These are phyloP conservation scores for Heliconius eleuchia DNA, from an alignment of 1,140 invertebrate genomes.

Conservation along the genomic window DNA sequence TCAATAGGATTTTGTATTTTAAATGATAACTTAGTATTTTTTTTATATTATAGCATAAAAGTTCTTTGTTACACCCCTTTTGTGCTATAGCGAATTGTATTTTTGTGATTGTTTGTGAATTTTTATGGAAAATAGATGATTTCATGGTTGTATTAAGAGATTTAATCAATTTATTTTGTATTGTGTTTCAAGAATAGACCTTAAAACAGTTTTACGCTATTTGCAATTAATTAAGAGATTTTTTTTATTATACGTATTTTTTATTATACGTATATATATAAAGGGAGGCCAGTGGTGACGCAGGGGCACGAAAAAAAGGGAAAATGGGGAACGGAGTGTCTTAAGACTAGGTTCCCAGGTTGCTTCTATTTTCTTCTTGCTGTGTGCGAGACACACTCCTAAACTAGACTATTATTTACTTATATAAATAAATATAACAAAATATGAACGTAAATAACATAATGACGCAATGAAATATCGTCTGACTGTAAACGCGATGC, in stretches of 20 bases:
- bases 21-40: background rate
- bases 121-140: slow-evolving; percentile 15
- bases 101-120: slow-evolving; percentile 31
- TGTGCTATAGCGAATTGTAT: slow-evolving; percentile 45
- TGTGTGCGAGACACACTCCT: too few species aligned
- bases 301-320: background rate
- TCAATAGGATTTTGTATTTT: background rate
- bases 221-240: background rate
- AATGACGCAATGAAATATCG: too few species aligned
- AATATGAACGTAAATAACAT: too few species aligned
- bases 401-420: too few species aligned
- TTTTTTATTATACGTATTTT: background rate
- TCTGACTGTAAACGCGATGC: too few species aligned
- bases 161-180: slow-evolving; percentile 1
- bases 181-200: background rate
- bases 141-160: slow-evolving; percentile 26
- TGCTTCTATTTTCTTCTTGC: too few species aligned
- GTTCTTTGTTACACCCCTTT: slow-evolving; percentile 33
- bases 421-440: too few species aligned
- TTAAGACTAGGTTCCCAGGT: too few species aligned
- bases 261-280: too few species aligned
- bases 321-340: too few species aligned
- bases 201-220: background rate
- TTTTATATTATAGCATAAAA: background rate
- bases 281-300: background rate